Conservation (phyloP, 2,113 vertebrate genomes). For the Okapia johnstoni region DNA sequence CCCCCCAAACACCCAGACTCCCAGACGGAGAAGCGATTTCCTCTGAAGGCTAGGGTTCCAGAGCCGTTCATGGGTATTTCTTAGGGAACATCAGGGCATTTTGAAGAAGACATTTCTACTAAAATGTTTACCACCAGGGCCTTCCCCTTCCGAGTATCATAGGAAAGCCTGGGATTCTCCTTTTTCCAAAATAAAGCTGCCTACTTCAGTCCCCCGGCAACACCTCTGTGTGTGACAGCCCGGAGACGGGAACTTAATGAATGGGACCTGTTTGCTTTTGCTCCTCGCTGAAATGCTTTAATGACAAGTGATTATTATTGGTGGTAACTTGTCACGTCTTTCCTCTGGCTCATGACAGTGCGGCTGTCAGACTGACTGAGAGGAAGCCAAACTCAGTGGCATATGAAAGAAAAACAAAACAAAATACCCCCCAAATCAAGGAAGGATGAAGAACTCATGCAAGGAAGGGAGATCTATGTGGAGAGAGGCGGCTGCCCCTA, state of each 20-base stretch:
- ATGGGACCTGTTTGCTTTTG: neutral
- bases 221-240: neutral
- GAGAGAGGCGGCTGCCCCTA: neutral
- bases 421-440: neutral
- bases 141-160: neutral
- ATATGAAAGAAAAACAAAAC: neutral
- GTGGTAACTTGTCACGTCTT: slow-evolving; percentile 49
- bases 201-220: neutral
- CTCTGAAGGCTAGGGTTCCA: neutral
- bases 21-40: neutral
- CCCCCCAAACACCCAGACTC: neutral
- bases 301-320: slow-evolving; percentile 29
- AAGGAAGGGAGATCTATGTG: neutral
- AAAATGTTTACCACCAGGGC: neutral
- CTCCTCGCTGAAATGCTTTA: neutral
- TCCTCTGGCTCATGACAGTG: neutral
- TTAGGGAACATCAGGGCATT: neutral
- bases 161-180: neutral
- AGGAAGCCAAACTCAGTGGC: neutral
- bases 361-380: neutral
- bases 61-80: neutral
- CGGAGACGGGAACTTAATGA: neutral
- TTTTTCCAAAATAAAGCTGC: neutral
- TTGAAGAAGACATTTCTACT: neutral
- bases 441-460: neutral